Evolutionary conservation across 2,113 vertebrate genomes (phyloP).

Genomic region (Sporophila hypoxantha): DNA sequence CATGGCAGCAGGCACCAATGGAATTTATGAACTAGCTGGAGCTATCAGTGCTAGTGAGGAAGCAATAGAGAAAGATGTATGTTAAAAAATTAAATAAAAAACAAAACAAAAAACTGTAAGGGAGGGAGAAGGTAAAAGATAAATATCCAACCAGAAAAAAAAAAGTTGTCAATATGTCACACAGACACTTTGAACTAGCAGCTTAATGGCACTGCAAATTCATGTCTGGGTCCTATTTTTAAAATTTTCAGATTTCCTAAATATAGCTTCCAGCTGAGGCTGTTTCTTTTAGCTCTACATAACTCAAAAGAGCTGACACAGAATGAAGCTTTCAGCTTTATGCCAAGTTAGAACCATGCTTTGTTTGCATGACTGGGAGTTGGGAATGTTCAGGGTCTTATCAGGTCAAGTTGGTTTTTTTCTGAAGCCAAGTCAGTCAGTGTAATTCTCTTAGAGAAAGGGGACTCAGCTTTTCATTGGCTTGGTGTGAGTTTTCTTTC

Average conservation of each 20-base stretch:
- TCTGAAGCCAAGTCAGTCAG: background rate
- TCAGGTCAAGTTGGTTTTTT: background rate
- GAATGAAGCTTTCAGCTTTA: background rate
- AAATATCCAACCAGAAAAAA: background rate
- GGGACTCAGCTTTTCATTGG: background rate
- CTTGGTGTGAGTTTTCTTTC: background rate
- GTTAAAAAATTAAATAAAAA: background rate
- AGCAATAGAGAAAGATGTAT: background rate
- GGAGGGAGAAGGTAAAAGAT: background rate
- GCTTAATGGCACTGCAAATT: conserved; percentile 10
- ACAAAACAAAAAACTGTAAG: accelerated
- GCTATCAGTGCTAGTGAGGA: conserved; percentile 3
- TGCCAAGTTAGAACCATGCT: background rate
- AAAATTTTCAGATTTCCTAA: conserved; percentile 15
- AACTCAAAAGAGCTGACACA: background rate
- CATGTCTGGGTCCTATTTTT: background rate
- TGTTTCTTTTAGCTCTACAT: background rate
- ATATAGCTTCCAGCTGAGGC: background rate
- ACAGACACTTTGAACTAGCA: background rate
- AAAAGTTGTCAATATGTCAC: background rate
- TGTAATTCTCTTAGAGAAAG: background rate
- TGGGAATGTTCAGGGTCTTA: background rate
- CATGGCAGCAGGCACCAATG: conserved; percentile 48
- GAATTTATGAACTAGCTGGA: conserved; percentile 61
- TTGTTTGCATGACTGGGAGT: background rate